These are phyloP conservation scores for Margaritifera margaritifera DNA, from an alignment of 2,888 invertebrate species.

Conservation along the genomic window DNA sequence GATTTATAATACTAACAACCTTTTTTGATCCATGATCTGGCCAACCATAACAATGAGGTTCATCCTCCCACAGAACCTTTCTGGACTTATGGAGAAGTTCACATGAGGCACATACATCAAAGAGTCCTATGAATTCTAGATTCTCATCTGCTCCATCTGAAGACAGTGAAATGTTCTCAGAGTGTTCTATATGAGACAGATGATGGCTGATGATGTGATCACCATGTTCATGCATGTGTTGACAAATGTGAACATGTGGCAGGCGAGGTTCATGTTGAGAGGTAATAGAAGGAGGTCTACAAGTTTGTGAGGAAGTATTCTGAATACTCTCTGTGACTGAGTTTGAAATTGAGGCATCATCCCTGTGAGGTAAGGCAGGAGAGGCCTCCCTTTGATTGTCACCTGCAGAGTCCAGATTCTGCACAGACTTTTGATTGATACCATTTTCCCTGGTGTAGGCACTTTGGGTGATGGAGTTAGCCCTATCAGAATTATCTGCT, in stretches of 20 bases:
- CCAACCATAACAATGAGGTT: conserved; percentile 38
- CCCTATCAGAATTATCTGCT: conserved; percentile 3
- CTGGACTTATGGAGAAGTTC: conserved; percentile 46
- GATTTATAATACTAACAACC: conserved; percentile 46
- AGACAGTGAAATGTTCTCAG: conserved; percentile 15
- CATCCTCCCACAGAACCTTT: conserved; percentile 59
- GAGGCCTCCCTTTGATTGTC: too few species aligned
- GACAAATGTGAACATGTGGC: conserved; percentile 29
- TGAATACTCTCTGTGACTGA: too few species aligned
- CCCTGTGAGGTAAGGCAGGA: too few species aligned
- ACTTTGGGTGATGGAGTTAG: background rate
- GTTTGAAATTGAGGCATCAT: too few species aligned
- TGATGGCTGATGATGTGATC: conserved; percentile 37
- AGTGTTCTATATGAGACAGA: conserved; percentile 12
- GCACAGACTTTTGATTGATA: too few species aligned
- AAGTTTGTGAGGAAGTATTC: too few species aligned
- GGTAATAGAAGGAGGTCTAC: too few species aligned
- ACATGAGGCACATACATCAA: conserved; percentile 46
- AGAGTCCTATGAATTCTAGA: conserved; percentile 19
- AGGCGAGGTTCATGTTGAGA: too few species aligned
- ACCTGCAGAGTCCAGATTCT: too few species aligned
- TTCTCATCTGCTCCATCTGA: conserved; percentile 20
- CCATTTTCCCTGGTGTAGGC: too few species aligned
- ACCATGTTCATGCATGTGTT: conserved; percentile 32
- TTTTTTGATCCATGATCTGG: conserved; percentile 31